A percentile compares a stretch with the other conserved stretches of the same genome.
Evolutionary conservation across 2,797 vertebrate genomes (phyloP).

Genomic region (Antrozous pallidus): DNA sequence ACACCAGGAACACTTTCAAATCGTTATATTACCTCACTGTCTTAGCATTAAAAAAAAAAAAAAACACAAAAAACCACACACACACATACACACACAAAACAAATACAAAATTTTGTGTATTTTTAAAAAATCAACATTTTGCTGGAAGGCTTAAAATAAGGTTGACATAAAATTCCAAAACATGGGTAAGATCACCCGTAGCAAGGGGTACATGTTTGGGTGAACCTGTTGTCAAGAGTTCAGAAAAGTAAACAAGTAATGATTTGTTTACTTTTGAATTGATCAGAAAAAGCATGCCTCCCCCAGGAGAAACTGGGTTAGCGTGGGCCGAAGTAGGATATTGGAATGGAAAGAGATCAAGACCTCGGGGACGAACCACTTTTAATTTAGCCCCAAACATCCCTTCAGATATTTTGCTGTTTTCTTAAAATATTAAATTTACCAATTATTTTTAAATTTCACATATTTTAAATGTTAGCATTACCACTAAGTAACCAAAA

Average conservation of each 20-base stretch:
- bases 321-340: not conserved
- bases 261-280: not conserved
- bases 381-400: conserved; percentile 7
- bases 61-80: not conserved
- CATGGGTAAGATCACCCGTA: not conserved
- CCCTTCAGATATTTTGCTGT: not conserved
- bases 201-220: not conserved
- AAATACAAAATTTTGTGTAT: conserved; percentile 63
- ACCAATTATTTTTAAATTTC: conserved; percentile 15
- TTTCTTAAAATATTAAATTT: conserved; percentile 20
- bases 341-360: not conserved
- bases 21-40: conserved; percentile 53
- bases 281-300: not conserved
- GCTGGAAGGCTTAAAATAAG: conserved; percentile 53
- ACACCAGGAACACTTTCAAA: conserved; percentile 55
- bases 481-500: not conserved
- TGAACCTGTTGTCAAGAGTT: not conserved
- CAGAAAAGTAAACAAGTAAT: not conserved
- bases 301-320: not conserved
- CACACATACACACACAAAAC: conserved; percentile 15
- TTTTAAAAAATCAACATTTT: conserved; percentile 42
- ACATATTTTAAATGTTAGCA: conserved; percentile 12
- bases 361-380: not conserved
- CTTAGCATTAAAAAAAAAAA: not conserved
- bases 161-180: conserved; percentile 52